Base-by-base conservation (phyloP, 2,888 invertebrate genomes). In the Vanessa cardui region DNA sequence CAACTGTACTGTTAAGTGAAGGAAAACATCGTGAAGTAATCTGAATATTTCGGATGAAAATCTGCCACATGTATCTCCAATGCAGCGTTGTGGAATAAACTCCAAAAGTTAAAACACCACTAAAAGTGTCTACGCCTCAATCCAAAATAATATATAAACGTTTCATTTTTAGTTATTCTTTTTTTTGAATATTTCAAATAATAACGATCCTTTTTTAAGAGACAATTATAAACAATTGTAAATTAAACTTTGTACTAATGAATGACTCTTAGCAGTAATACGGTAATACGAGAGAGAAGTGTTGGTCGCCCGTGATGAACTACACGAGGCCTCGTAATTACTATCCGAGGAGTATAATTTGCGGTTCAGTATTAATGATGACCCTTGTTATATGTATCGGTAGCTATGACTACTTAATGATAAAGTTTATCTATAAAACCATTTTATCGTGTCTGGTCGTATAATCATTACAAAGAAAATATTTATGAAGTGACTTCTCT, bases 311-410 rank as follows among this genome's bases (percentile, higher is more conserved):
- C 21, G n/a, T 54, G 54, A 31, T 16, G n/a, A 47, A 16, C 20
- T 16, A 33, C 54, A 33, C 33, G 50, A 16, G 16, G 31, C n/a
- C 8, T 33, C 47, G 31, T 54, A 54, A 54, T 54, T 54, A 31
- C 54, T 31, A 54, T 9, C 54, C 31, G 18, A 39, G 33, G 39
- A 39, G 56, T 33, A 56, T 56, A 56, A 56, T 56, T 56, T 56
- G 56, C 56, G 56, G 56, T 39, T 12, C 18, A 8, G 33, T 16
- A 56, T 56, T 39, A 56, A 39, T 39, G 39, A 56, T 39, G 12
- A 39, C 33, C 18, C 56, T 56, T 56, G 56, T 39, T 56, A 15
- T n/a, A n/a, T 26, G 26, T 50, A n/a, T 54, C 26, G 31, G 26
- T 54, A 8, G 52, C 52, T 12, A 49, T 20, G 52, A 31, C 31